phyloP scores from a whole-genome alignment of 2,113 vertebrate genomes.

The Dipodomys stephensi region DNA sequence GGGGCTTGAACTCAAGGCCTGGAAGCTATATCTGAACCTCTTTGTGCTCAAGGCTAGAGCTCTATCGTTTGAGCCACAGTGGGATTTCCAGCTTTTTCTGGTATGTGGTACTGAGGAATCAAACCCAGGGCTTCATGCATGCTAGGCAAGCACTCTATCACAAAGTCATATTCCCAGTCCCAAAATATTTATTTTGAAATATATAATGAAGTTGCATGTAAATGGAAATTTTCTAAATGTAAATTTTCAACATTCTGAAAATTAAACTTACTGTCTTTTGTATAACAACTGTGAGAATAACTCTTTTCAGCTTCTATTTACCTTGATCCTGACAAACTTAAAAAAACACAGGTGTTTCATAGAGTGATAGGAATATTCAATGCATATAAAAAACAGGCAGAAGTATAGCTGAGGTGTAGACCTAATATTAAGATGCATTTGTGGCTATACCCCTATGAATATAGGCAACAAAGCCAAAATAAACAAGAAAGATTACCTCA shows the following conservation, averaged over 20 bases:
- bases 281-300: background rate
- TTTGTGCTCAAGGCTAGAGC: too few species aligned
- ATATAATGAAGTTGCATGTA: background rate
- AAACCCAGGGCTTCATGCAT: too few species aligned
- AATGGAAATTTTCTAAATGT: background rate
- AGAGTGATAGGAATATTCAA: background rate
- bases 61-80: too few species aligned
- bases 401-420: background rate
- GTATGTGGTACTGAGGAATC: too few species aligned
- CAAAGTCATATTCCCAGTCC: too few species aligned
- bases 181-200: background rate
- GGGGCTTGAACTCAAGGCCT: too few species aligned
- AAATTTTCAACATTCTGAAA: background rate
- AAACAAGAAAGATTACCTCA: too few species aligned
- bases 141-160: too few species aligned
- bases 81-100: too few species aligned
- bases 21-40: too few species aligned
- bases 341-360: background rate
- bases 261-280: background rate
- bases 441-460: too few species aligned
- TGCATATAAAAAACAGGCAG: background rate
- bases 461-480: too few species aligned
- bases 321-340: background rate
- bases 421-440: background rate
- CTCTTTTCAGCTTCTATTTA: background rate